Percentiles rank a stretch among this genome's conserved stretches.
phyloP scores from a whole-genome alignment of 2,888 invertebrate species.

The Thera britannica region DNA sequence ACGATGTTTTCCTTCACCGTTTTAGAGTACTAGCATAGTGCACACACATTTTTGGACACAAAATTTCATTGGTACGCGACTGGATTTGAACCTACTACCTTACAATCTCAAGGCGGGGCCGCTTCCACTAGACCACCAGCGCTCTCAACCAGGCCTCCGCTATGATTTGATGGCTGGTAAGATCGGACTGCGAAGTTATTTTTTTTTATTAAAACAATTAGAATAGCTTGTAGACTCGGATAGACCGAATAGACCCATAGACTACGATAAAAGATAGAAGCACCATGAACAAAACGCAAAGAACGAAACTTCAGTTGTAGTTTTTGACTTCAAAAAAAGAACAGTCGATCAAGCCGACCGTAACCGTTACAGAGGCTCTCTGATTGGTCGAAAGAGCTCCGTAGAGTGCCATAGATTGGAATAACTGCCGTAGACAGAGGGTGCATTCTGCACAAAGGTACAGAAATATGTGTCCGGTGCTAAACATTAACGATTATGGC shows the following conservation, averaged over 20 bases:
- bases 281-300: slow-evolving; percentile 5
- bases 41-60: no score
- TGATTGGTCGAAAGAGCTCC: slow-evolving; percentile 52
- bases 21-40: no score
- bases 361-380: slow-evolving; percentile 47
- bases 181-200: no score
- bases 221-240: background rate
- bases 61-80: no score
- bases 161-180: no score
- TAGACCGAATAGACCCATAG: slow-evolving; percentile 11
- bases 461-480: slow-evolving; percentile 81
- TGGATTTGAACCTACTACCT: no score
- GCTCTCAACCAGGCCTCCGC: no score
- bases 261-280: slow-evolving; percentile 6
- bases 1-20: no score
- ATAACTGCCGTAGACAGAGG: slow-evolving; percentile 59
- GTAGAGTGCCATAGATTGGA: slow-evolving; percentile 39
- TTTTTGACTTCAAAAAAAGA: slow-evolving; percentile 41
- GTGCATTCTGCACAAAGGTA: slow-evolving; percentile 80
- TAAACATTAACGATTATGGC: slow-evolving; percentile 84
- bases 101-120: no score
- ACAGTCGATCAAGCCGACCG: slow-evolving; percentile 41
- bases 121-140: no score
- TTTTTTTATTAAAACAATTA: no score
- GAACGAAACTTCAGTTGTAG: slow-evolving; percentile 7